Percentiles rank a stretch among this genome's conserved stretches.
Conservation (phyloP, 2,113 vertebrate species). For the Lucifuga dentata region DNA sequence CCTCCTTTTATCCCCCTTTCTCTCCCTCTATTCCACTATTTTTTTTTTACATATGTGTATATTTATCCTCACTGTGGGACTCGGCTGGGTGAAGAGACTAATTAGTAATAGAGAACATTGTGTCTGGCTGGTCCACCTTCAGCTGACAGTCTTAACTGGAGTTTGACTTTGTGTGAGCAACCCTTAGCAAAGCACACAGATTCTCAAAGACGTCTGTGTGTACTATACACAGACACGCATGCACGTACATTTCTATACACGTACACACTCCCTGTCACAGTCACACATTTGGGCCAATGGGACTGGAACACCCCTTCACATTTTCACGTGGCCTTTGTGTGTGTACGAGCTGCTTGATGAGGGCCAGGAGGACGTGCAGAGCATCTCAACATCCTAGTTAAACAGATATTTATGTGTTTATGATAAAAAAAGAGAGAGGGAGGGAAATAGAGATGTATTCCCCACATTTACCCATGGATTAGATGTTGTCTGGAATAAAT, state of each 20-base stretch:
- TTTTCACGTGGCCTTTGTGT: conserved; percentile 32
- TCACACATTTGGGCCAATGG: conserved; percentile 15
- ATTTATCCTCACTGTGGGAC: conserved; percentile 72
- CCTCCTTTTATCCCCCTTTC: conserved; percentile 40
- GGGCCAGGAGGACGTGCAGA: conserved; percentile 41
- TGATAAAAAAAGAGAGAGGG: conserved; percentile 58
- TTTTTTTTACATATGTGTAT: conserved; percentile 65
- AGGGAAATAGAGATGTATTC: conserved; percentile 62
- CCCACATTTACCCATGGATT: conserved; percentile 64
- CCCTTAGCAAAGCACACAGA: conserved; percentile 6
- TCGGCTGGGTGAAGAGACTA: conserved; percentile 57
- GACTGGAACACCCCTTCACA: conserved; percentile 17
- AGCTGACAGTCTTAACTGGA: conserved; percentile 61
- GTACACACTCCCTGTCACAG: not conserved
- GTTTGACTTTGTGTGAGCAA: conserved; percentile 71
- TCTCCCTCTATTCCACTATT: conserved; percentile 3
- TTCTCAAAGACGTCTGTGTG: conserved; percentile 25
- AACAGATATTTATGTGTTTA: conserved; percentile 70
- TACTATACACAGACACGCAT: conserved; percentile 5
- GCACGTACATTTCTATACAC: not conserved
- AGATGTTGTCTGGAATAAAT: conserved; percentile 68
- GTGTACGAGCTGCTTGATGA: conserved; percentile 18
- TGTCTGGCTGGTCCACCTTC: conserved; percentile 62
- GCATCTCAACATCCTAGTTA: conserved; percentile 56
- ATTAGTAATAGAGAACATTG: conserved; percentile 62